Base-by-base conservation (phyloP, 2,888 invertebrate species). In the Athalia circularis region DNA sequence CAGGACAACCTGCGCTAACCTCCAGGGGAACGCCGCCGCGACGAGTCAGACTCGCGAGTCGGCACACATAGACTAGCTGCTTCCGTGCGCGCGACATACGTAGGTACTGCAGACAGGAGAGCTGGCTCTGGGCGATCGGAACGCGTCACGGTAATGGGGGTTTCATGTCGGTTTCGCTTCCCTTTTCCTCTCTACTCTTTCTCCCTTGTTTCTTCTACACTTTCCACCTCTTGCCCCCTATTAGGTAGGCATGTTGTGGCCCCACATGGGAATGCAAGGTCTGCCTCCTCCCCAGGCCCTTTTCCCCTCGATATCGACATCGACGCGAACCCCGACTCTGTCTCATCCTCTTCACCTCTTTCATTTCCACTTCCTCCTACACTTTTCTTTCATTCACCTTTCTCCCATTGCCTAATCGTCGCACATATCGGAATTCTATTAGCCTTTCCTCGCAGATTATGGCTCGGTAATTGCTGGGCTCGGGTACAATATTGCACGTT, bases 351-450 rank as follows among this genome's bases (percentile, higher is more conserved):
- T 1, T 29, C 29, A 1, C 29, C 29, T 29, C 29, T 29, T 29
- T 29, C 29, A 29, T 29, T 29, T 29, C 29, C 2, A 29, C 29
- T 29, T 29, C 29, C 29, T 29, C 29, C 29, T 29, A 29, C 2
- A 29, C 29, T 29, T 29, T 29, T 29, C 29, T 29, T 29, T 62
- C 52, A 70, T 64, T 76, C 61, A 48, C 65, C 48, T 74, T 11
- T 59, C 52, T 52, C 50, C 64, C 79, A 82, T 83, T 83, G 84
- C 85, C 83, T 87, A 86, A 86, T 87, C 86, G 87, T 86, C 85
- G 85, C 87, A 85, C 86, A 86, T 87, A 87, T 87, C 86, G 87
- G 87, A 87, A 87, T 87, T 87, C 87, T 85, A 84, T 87, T 86
- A 86, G 84, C 82, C 83, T 47, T 13, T 29, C 29, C 29, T n/a